A percentile compares a stretch with the other conserved stretches of the same genome.
Conservation (phyloP, 2,113 vertebrate genomes). For the Heterotilapia buettikoferi region DNA sequence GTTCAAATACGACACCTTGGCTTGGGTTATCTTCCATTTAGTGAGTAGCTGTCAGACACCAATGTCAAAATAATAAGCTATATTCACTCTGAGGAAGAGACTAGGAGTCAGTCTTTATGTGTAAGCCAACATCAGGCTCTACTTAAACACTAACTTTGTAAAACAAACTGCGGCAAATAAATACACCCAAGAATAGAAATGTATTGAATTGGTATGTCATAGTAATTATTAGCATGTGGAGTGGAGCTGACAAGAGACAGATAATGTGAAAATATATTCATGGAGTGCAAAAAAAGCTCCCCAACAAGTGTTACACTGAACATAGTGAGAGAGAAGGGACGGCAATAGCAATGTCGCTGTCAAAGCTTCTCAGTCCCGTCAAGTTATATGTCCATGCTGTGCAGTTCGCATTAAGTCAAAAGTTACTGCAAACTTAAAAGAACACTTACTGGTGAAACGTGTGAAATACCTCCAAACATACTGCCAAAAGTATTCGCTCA, state of each 20-base stretch:
- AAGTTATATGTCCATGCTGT: not conserved
- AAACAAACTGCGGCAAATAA: not conserved
- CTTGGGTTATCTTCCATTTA: not conserved
- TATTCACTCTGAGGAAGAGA: not conserved
- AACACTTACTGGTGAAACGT: not conserved
- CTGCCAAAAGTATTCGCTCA: not conserved
- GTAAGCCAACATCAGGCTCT: not conserved
- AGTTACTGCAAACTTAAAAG: not conserved
- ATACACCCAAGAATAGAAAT: not conserved
- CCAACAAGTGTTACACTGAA: not conserved
- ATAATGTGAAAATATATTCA: not conserved
- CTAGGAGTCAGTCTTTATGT: not conserved
- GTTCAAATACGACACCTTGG: not conserved
- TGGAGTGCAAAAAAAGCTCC: not conserved
- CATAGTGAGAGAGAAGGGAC: not conserved
- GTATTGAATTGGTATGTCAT: not conserved
- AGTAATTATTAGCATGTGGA: not conserved
- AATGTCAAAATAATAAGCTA: not conserved
- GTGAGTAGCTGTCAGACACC: not conserved
- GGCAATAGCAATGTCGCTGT: not conserved
- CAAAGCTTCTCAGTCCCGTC: not conserved
- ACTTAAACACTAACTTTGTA: not conserved
- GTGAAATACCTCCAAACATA: not conserved
- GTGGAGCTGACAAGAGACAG: not conserved
- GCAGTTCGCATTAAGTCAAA: not conserved